Base-by-base conservation (phyloP, 30 jellyfish, hydroid and myxozoan genomes). In the Nemopilema nomurai region DNA sequence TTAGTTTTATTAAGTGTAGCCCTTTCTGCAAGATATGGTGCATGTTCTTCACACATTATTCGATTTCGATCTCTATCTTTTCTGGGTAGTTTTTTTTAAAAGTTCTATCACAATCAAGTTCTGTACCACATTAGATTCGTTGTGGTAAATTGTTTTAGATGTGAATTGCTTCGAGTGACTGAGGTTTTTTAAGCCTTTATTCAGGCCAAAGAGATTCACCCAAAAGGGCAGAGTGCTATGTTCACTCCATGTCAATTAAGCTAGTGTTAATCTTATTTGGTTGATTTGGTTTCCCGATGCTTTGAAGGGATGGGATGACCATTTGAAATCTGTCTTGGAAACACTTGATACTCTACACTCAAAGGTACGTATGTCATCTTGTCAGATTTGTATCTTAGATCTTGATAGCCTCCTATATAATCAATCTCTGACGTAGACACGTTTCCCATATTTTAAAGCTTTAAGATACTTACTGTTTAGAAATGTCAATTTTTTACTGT, bases 241-340 rank as follows among this genome's bases (percentile, higher is more conserved):
- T 41, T 3, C 57, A 41, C 13, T 41, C 13, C 13, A n/a, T 41
- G 9, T 3, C 57, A 13, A 41, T 41, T 41, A 41, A 41, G 13
- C 13, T 3, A 41, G 6, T 41, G 57, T 41, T 41, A 13, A 13
- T 41, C 6, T 41, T 6, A 41, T 41, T 41, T 41, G 57, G 9
- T 13, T 6, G 57, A 41, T 41, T 6, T 6, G 6, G 6, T 41
- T 41, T 41, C 13, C 6, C 13, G 41, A 7, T 51, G 23, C 21
- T 7, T 81, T 49, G 16, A 19, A 85, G 93, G 87, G 85, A 49
- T 85, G 87, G 88, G 83, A 85, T 70, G 93, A 85, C 21, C 93
- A 77, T 17, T 63, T 85, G 33, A 49, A 74, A 23, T 62, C 87
- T 0, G 80, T 85, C 18, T 83, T 64, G 9, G 84, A 76, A n/a